Base-by-base conservation (phyloP, 64 coral and sea anemone species). In the Catalaphyllia jardinei region DNA sequence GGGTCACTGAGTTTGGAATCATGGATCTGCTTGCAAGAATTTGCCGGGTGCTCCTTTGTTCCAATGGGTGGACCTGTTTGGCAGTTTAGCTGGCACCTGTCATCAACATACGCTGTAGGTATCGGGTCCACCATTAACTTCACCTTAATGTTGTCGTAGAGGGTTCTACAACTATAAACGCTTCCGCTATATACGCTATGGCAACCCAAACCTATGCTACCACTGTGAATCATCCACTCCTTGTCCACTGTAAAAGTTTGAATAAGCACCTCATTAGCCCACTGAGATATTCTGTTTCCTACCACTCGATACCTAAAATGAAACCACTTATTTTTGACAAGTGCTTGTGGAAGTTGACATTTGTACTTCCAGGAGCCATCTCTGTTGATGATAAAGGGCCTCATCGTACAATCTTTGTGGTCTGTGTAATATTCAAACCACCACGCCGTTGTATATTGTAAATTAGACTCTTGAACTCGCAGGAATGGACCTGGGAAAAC, bases 401-500 rank as follows among this genome's bases (percentile, higher is more conserved):
- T 89, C 92, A 94, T 94, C 18, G 92, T 94, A 31, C 92, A 94
- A 6, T 89, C 28, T 86, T 64, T 52, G 46, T 75, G 75, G n/a
- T 83, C 71, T 79, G 88, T 91, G 24, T 50, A 59, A 38, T 94
- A 94, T 24, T 94, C 88, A 55, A 94, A 94, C 93, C 93, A 94
- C 93, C 93, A 94, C 29, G 88, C 93, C 19, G 93, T 91, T 87
- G 82, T 94, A 30, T 87, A 74, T 35, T 79, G 18, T 22, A 87
- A 30, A 4, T 39, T 55, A 25, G 60, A 64, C 10, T 94, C 88
- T 27, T 63, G 29, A 12, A 94, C 83, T 27, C 93, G 76, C 8
- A 94, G 64, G 20, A 94, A 87, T 29, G 93, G 88, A 11, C 93
- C 93, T 20, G 93, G 93, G 63, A 67, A 94, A 7, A 75, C 89